These are phyloP conservation scores for Anguilla obscura DNA, from an alignment of 2,797 vertebrate species.

Conservation along the genomic window DNA sequence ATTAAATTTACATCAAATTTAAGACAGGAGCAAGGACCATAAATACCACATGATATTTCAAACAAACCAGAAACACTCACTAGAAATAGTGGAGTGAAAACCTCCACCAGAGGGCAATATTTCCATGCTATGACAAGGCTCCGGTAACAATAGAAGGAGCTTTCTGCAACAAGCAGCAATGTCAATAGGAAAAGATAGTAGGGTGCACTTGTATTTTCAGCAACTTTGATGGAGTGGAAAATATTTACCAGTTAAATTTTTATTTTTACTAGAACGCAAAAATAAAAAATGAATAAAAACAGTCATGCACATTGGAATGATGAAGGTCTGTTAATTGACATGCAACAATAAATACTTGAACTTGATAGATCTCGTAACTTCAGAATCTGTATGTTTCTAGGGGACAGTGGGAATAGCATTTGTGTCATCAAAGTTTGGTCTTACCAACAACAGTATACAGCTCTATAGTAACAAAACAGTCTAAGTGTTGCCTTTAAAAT, in stretches of 20 bases:
- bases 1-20: too few species aligned
- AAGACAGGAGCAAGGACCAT: too few species aligned
- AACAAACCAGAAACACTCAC: not conserved
- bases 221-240: too few species aligned
- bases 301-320: too few species aligned
- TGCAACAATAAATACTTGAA: not conserved
- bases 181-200: not conserved
- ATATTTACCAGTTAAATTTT: too few species aligned
- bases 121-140: not conserved
- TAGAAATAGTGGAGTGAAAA: not conserved
- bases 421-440: not conserved
- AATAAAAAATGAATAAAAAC: too few species aligned
- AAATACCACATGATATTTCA: too few species aligned
- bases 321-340: not conserved
- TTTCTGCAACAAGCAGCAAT: not conserved
- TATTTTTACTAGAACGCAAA: too few species aligned
- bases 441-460: not conserved
- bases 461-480: not conserved
- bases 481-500: not conserved
- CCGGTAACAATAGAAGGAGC: not conserved
- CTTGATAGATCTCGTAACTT: not conserved
- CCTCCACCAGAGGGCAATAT: not conserved
- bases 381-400: not conserved
- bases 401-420: not conserved
- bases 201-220: too few species aligned